These are phyloP conservation scores for Metopolophium dirhodum DNA, from an alignment of 1,140 invertebrate genomes.

Conservation along the genomic window DNA sequence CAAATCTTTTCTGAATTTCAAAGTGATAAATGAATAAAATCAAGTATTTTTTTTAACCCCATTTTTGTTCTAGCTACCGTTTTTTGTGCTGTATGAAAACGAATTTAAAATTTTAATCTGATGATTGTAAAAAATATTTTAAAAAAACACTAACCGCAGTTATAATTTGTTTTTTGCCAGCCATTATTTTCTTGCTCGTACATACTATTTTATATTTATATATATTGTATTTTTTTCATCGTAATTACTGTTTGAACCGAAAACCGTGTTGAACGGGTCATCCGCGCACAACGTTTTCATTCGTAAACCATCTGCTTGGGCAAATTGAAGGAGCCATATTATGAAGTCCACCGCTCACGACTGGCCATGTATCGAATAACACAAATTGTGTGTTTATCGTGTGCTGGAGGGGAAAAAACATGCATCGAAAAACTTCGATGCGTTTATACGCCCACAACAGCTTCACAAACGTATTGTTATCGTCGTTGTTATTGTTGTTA, in stretches of 20 bases:
- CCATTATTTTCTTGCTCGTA: background rate
- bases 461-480: no score
- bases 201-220: background rate
- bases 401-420: background rate
- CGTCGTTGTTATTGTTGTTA: background rate
- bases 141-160: background rate
- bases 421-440: background rate
- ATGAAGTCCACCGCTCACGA: background rate
- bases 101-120: constrained; percentile 10
- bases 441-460: background rate
- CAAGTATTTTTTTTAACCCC: background rate
- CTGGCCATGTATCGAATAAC: background rate
- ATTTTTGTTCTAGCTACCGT: background rate
- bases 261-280: background rate
- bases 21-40: constrained; percentile 26
- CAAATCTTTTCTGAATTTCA: background rate
- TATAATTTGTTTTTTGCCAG: background rate
- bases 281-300: background rate
- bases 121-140: background rate
- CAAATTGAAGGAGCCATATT: background rate
- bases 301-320: background rate
- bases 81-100: background rate
- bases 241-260: background rate
- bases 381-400: background rate
- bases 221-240: background rate